phyloP scores from a whole-genome alignment of 2,113 vertebrate genomes.

The Anarhynchus alexandrinus region DNA sequence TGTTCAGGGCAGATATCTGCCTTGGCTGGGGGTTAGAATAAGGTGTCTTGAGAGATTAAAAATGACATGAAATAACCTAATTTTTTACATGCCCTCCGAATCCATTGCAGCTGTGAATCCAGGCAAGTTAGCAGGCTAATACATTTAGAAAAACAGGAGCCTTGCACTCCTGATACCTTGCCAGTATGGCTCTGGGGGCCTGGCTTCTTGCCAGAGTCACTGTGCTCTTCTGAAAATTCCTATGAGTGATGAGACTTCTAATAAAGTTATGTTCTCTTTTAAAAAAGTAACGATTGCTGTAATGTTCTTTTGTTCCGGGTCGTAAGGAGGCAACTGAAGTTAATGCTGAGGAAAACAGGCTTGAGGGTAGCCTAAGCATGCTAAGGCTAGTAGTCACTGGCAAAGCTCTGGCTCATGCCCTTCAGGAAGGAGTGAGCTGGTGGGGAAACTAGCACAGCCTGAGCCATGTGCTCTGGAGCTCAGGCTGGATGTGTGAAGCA shows the following conservation, averaged over 20 bases:
- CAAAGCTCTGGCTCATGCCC: not conserved
- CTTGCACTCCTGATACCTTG: not conserved
- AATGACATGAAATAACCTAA: not conserved
- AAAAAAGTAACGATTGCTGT: not conserved
- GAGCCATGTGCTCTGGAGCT: not conserved
- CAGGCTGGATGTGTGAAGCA: not conserved
- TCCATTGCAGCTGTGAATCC: not conserved
- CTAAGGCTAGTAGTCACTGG: not conserved
- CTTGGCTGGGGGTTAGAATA: not conserved
- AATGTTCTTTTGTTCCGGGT: not conserved
- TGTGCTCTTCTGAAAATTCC: not conserved
- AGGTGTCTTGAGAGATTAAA: not conserved
- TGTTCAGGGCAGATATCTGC: not conserved
- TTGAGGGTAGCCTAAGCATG: not conserved
- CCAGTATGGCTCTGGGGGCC: not conserved
- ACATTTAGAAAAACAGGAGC: not conserved
- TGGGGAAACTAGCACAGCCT: not conserved
- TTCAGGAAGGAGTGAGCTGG: not conserved
- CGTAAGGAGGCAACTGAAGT: not conserved
- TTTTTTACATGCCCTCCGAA: not conserved
- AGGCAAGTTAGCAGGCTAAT: not conserved
- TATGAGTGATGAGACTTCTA: not conserved
- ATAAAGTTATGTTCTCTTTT: constrained; percentile 23
- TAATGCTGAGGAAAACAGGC: not conserved
- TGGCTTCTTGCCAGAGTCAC: not conserved